Base-by-base conservation (phyloP, 2,888 invertebrate genomes). In the Hybos culiciformis region DNA sequence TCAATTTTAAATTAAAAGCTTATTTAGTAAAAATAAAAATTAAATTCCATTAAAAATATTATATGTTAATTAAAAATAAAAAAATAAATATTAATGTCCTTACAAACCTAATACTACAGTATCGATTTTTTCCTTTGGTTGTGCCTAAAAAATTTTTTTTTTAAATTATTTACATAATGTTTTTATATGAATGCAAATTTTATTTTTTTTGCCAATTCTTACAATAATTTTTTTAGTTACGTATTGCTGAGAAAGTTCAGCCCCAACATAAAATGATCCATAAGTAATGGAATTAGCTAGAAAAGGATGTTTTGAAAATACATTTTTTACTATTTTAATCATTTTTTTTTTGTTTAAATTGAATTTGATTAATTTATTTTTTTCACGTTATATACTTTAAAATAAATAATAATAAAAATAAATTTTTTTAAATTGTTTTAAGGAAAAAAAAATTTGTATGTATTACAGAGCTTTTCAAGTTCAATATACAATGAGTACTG, bases 241-340 rank as follows among this genome's bases (percentile, higher is more conserved):
- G 8, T 76, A 75, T 65, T 88, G 88, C 59, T 86, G 87, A 0
- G 83, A 78, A 44, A 81, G 71, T 59, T 87, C 87, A 0, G 88
- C 87, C 5, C 80, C 79, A 1, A 80, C 75, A 60, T 83, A 87
- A 53, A 87, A 75, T 0, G 75, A 70, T 5, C 83, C 87, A 61
- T 86, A 87, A 26, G 84, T 73, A 4, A 74, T 59, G 51, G 73
- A 68, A 54, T 76, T 76, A 43, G 73, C 68, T 32, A 72, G 46
- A 21, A 76, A 63, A 1, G 76, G 76, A 47, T 70, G 62, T 49
- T 59, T 67, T 48, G 63, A 59, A 37, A 77, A 67, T 12, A 71
- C 48, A 3, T 45, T 45, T 21, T 54, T 54, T 37, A 54, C 50
- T 39, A 43, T 36, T 19, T 19, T 20, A 20, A 36, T n/a, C 36